Percentiles rank a stretch among this genome's conserved stretches.
phyloP scores from a whole-genome alignment of 2,888 invertebrate species.

The Escarpia spicata region DNA sequence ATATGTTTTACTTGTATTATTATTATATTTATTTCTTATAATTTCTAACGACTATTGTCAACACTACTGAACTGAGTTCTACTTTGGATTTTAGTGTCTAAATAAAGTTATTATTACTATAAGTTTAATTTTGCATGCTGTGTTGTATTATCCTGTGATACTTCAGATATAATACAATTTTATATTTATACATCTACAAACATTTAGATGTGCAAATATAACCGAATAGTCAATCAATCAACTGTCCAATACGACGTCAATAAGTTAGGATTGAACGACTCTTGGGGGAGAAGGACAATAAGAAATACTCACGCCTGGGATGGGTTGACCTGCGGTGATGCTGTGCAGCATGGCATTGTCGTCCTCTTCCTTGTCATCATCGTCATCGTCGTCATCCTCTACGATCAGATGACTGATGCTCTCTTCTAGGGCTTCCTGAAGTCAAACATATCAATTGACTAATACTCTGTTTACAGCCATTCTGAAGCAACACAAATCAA shows the following conservation, averaged over 20 bases:
- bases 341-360: background rate
- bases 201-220: background rate
- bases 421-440: slow-evolving; percentile 68
- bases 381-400: slow-evolving; percentile 62
- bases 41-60: too few relatives aligned
- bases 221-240: background rate
- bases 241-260: background rate
- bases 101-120: too few relatives aligned
- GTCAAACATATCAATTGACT: slow-evolving; percentile 47
- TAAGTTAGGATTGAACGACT: background rate
- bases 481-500: too few relatives aligned
- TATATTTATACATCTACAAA: too few relatives aligned
- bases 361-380: slow-evolving; percentile 43
- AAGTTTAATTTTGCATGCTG: too few relatives aligned
- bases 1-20: too few relatives aligned
- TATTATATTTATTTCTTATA: too few relatives aligned
- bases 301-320: background rate
- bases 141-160: too few relatives aligned
- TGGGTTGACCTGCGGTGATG: background rate
- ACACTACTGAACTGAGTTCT: too few relatives aligned
- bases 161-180: too few relatives aligned
- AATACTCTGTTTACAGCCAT: background rate
- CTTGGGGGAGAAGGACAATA: background rate
- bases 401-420: slow-evolving; percentile 59
- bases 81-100: too few relatives aligned